Evolutionary conservation across 2,888 invertebrate genomes (phyloP).

Genomic region (Gortyna flavago): DNA sequence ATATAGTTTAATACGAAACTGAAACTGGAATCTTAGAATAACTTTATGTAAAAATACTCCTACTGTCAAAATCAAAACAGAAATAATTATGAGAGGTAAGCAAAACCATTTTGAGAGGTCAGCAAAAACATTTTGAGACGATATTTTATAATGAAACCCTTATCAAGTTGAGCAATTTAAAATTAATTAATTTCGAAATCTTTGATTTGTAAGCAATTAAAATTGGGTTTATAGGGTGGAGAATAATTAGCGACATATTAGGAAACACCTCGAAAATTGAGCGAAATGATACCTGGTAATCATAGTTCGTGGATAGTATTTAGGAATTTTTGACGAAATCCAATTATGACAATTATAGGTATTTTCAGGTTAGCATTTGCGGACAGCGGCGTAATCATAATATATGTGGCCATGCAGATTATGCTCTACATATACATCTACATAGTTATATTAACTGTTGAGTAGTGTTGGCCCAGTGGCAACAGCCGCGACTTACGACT

Average conservation of each 20-base stretch:
- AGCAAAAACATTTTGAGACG: background rate
- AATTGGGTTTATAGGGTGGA: conserved; percentile 11
- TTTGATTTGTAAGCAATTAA: conserved; percentile 32
- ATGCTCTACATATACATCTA: background rate
- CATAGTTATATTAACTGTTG: too few relatives aligned
- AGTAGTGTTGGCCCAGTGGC: background rate
- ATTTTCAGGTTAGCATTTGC: background rate
- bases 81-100: conserved; percentile 8
- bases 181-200: conserved; percentile 36
- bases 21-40: background rate
- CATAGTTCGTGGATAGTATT: background rate
- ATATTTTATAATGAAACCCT: conserved; percentile 4
- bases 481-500: background rate
- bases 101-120: background rate
- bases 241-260: conserved; percentile 21
- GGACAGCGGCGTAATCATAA: background rate
- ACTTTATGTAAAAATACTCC: conserved; percentile 5
- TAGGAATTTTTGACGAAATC: conserved; percentile 6
- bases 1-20: background rate
- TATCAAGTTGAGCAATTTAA: conserved; percentile 16
- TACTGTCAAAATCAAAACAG: background rate
- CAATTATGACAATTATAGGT: background rate
- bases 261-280: conserved; percentile 14
- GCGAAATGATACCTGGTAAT: conserved; percentile 12
- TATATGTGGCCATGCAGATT: background rate